Base-by-base conservation (phyloP, 2,113 vertebrate genomes). In the Microtus oregoni region DNA sequence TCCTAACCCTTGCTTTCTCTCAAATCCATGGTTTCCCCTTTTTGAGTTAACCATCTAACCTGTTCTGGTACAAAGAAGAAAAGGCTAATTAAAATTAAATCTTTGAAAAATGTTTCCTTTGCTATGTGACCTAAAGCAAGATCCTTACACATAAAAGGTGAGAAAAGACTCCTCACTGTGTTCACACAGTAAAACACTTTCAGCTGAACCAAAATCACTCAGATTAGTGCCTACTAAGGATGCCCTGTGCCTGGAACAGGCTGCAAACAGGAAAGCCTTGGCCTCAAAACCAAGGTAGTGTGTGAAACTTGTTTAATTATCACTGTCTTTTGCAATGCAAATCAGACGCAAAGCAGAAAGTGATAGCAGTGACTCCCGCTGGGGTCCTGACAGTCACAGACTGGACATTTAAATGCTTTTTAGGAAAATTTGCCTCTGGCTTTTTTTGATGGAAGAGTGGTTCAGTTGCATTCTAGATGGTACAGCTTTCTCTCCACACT, bases 1-100 rank as follows among this genome's bases (percentile, higher is more conserved):
- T 8, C 1, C 26, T 85, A 38, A 44, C 58, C 9, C 58, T 85
- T 19, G 81, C 22, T 85, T 38, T 63, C 58, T 85, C 58, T 85
- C 81, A 85, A 44, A 44, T 44, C 10, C 26, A 30, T 44, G 11
- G 1, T 12, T 3, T 73, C 14, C 63, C 9, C 35, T 95, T 81
- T 85, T 88, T 50, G 91, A 96, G 87, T 95, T 97, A 95, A 96
- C 92, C 89, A 92, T 90, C 85, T 86, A 94, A 93, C 44, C 79
- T 93, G 58, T 93, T 97, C 96, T 96, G 86, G 97, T 89, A 58
- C 44, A 90, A n/a, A 94, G 70, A 92, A 94, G 61, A 65, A 87
- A 87, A 55, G 92, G 96, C 28, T 70, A 50, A 79, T 68, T 63
- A 61, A 93, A 91, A 93, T 82, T 11, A 82, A 92, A 67, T 22